Percentiles rank a stretch among this genome's conserved stretches.
Evolutionary conservation across 2,888 invertebrate species (phyloP).

Genomic region (Latrodectus elegans): DNA sequence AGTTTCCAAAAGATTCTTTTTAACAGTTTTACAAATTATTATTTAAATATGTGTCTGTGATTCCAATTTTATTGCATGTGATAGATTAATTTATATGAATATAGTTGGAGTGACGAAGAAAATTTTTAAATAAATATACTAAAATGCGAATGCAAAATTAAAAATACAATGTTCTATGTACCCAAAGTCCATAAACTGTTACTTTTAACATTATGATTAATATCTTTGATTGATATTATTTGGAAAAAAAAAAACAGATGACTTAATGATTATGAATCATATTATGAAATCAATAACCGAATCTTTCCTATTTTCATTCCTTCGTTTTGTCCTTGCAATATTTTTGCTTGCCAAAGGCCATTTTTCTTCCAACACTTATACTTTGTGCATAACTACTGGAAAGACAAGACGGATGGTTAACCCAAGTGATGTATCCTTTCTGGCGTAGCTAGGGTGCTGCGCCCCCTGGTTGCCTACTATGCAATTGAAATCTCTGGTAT

Average conservation of each 20-base stretch:
- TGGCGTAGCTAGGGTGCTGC: slow-evolving; percentile 18
- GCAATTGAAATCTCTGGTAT: slow-evolving; percentile 60
- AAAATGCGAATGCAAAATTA: too few relatives aligned
- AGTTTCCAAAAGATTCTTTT: too few relatives aligned
- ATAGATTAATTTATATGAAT: too few relatives aligned
- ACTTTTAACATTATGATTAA: not conserved
- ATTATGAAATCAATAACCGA: slow-evolving; percentile 38
- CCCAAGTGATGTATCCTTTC: slow-evolving; percentile 63
- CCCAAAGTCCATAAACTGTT: too few relatives aligned
- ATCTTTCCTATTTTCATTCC: slow-evolving; percentile 38
- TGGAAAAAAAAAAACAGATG: not conserved
- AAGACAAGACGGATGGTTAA: slow-evolving; percentile 65
- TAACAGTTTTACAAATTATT: too few relatives aligned
- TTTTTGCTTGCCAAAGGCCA: slow-evolving; percentile 18
- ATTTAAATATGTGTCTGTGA: too few relatives aligned
- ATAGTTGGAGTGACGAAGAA: too few relatives aligned
- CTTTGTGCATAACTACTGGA: slow-evolving; percentile 40
- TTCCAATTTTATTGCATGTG: too few relatives aligned
- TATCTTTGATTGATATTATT: not conserved
- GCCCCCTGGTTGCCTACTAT: slow-evolving; percentile 57
- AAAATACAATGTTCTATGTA: too few relatives aligned
- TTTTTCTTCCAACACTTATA: slow-evolving; percentile 60
- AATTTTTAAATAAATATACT: too few relatives aligned
- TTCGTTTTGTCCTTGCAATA: not conserved
- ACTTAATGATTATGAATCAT: slow-evolving; percentile 36